A percentile compares a stretch with the other conserved stretches of the same genome.
These are phyloP conservation scores for Drosophila repleta DNA, from an alignment of 1,140 invertebrate genomes.

Conservation along the genomic window DNA sequence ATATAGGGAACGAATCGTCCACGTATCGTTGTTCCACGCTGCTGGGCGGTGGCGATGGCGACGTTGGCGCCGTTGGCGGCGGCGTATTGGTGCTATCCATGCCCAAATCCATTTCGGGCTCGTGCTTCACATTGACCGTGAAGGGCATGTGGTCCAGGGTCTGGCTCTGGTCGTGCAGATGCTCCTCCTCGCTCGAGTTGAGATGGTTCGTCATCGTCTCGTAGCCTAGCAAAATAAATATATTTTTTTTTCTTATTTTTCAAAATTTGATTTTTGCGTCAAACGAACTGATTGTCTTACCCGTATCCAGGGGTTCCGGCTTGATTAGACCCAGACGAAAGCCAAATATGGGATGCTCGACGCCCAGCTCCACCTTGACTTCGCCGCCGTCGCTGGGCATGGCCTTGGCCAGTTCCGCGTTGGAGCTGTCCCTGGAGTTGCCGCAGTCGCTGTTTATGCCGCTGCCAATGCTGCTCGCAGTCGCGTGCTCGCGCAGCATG, in stretches of 20 bases:
- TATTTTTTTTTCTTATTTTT: not conserved
- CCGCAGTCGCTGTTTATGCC: conserved; percentile 54
- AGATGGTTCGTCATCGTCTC: conserved; percentile 45
- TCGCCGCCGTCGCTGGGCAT: conserved; percentile 16
- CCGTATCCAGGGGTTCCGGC: conserved; percentile 66
- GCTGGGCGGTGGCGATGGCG: conserved; percentile 59
- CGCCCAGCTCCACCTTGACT: conserved; percentile 60
- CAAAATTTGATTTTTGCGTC: not conserved
- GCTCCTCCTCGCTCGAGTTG: conserved; percentile 49
- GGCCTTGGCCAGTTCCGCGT: conserved; percentile 5
- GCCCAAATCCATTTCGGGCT: conserved; percentile 65
- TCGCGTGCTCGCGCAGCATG: conserved; percentile 54
- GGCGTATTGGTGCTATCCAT: conserved; percentile 65
- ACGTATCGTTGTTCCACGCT: conserved; percentile 8
- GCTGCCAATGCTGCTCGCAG: conserved; percentile 23
- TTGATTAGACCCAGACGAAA: conserved; percentile 75
- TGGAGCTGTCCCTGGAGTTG: conserved; percentile 58
- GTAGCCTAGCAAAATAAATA: conserved; percentile 50
- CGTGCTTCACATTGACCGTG: conserved; percentile 62
- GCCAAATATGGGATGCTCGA: conserved; percentile 79
- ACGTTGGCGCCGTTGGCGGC: conserved; percentile 65
- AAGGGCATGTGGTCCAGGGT: conserved; percentile 57
- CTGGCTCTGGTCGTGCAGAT: conserved; percentile 6
- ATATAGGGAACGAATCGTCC: not conserved
- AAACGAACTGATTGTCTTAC: conserved; percentile 24